Evolutionary conservation across 2,888 invertebrate species (phyloP), one percentile per base, ranked within the genome.

Genomic region (Drosophila macrospina): DNA sequence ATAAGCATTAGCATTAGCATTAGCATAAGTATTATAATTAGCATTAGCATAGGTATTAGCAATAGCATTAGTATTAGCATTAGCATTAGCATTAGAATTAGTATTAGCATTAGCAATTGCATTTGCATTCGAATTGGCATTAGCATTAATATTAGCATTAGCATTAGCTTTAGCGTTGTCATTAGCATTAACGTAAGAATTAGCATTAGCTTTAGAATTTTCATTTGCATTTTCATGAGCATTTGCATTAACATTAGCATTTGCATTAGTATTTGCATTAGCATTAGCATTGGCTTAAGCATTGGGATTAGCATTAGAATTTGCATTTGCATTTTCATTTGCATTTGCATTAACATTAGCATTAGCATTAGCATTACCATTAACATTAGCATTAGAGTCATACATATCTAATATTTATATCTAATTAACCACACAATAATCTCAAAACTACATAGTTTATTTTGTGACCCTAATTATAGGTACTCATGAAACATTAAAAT

Each of bases 21-120:
- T 45, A 15, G 13, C 28, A 45, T 28, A 28, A 45, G 13, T 15
- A 45, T 45, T 45, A 45, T 8, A 10, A 15, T 45, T 45, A 45
- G 26, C 28, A 45, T 45, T 45, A 45, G 26, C 28, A 45, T 45
- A 28, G 15, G 28, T 13, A 45, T 45, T 45, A 45, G 26, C 28
- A 28, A 15, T 28, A 26, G 1, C 13, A 28, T 24, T 36, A 11
- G 45, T 30, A 47, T 32, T 47, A 16, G 11, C 5, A 15, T 47
- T 30, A 30, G 15, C 28, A 47, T 32, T 32, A 32, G 45, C 30
- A 28, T 45, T 10, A 45, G 13, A 8, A 44, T 28, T 28, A 28
- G 26, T 13, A 26, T 26, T 44, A 13, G 8, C 8, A 44, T 8
- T 8, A 44, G 26, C 13, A 44, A 13, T 44, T 7, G n/a, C 44